Evolutionary conservation across 2,797 vertebrate species (phyloP).

Genomic region (Crenuchus spilurus): DNA sequence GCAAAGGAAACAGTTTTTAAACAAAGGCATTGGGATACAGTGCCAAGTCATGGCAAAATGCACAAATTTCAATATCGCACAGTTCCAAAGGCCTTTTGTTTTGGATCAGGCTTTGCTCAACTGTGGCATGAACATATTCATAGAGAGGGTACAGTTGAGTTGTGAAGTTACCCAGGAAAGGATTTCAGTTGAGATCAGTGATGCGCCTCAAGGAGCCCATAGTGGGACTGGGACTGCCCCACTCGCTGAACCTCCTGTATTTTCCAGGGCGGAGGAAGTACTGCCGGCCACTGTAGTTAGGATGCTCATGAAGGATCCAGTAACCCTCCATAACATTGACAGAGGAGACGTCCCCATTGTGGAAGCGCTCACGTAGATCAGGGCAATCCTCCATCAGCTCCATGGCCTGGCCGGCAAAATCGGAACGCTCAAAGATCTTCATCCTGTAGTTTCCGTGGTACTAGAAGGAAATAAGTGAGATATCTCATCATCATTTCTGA

Average conservation of each 20-base stretch:
- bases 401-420: slow-evolving; percentile 78
- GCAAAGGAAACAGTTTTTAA: slow-evolving; percentile 33
- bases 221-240: slow-evolving; percentile 74
- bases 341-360: slow-evolving; percentile 78
- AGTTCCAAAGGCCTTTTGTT: slow-evolving; percentile 20
- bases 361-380: slow-evolving; percentile 76
- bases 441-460: slow-evolving; percentile 79
- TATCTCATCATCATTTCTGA: neutral
- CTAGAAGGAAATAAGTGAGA: slow-evolving; percentile 51
- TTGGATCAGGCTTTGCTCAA: neutral
- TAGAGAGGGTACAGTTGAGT: slow-evolving; percentile 26
- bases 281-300: slow-evolving; percentile 81
- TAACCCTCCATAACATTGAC: slow-evolving; percentile 81
- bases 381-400: slow-evolving; percentile 82
- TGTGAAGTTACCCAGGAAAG: slow-evolving; percentile 39
- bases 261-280: slow-evolving; percentile 81
- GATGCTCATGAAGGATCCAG: slow-evolving; percentile 84
- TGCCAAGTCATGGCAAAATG: slow-evolving; percentile 22
- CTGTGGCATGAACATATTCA: slow-evolving; percentile 22
- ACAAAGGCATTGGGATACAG: slow-evolving; percentile 21
- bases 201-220: slow-evolving; percentile 78
- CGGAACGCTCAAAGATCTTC: slow-evolving; percentile 79
- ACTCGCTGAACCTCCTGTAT: slow-evolving; percentile 79
- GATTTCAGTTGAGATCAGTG: slow-evolving; percentile 72
- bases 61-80: slow-evolving; percentile 16